These are phyloP conservation scores for Delichon dasypus DNA, from an alignment of 2,797 vertebrate species.

Conservation along the genomic window DNA sequence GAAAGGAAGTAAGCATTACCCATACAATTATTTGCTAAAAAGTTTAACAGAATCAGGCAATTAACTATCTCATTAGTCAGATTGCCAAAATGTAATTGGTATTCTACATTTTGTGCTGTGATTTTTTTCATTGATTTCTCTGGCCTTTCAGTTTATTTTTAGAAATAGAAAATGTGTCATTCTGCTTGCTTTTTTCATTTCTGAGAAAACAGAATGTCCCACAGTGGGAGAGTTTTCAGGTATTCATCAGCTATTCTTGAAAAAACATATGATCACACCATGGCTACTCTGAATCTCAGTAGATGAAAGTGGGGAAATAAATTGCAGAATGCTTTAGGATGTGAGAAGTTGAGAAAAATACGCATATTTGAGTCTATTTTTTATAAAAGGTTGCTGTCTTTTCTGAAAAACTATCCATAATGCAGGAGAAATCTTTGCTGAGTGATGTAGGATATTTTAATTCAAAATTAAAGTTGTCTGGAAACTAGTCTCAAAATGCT, in stretches of 20 bases:
- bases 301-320: constrained; percentile 60
- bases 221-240: constrained; percentile 70
- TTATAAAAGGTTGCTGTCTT: constrained; percentile 61
- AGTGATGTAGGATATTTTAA: constrained; percentile 39
- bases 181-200: constrained; percentile 50
- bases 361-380: constrained; percentile 55
- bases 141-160: constrained; percentile 66
- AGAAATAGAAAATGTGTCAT: constrained; percentile 70
- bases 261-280: constrained; percentile 76
- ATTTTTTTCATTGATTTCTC: constrained; percentile 60
- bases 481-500: constrained; percentile 14
- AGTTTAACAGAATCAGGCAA: constrained; percentile 28
- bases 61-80: constrained; percentile 28
- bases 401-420: constrained; percentile 61
- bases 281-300: constrained; percentile 64
- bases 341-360: constrained; percentile 37
- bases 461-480: constrained; percentile 51
- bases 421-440: constrained; percentile 8
- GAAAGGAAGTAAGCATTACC: background rate
- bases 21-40: background rate
- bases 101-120: constrained; percentile 29
- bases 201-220: constrained; percentile 67
- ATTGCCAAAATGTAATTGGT: constrained; percentile 11
- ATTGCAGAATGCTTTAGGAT: constrained; percentile 67
- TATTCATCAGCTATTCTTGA: constrained; percentile 75